Conservation (phyloP, 1,140 invertebrate genomes). For the Gonioctena quinquepunctata region DNA sequence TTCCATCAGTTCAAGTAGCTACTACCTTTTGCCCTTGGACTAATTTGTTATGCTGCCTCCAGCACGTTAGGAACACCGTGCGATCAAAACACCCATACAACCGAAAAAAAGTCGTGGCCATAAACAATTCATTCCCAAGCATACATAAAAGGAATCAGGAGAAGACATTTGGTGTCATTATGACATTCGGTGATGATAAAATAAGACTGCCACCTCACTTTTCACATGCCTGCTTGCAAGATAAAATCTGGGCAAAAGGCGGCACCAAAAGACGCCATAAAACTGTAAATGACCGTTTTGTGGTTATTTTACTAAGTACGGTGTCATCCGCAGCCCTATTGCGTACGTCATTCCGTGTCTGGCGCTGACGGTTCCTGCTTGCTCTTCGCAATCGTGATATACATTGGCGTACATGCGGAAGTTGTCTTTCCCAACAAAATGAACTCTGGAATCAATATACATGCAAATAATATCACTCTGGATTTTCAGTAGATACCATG, state of each 20-base stretch:
- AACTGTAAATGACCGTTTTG: conserved; percentile 49
- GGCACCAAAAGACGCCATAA: conserved; percentile 43
- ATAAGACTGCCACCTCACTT: conserved; percentile 36
- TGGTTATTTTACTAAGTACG: conserved; percentile 52
- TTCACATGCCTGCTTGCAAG: conserved; percentile 33
- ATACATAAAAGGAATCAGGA: conserved; percentile 24
- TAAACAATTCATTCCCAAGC: conserved; percentile 31
- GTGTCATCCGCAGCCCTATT: conserved; percentile 43
- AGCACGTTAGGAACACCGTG: neutral
- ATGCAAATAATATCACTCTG: too few relatives aligned
- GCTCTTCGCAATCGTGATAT: conserved; percentile 25
- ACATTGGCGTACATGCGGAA: conserved; percentile 20
- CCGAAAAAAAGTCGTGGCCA: neutral
- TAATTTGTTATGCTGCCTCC: neutral
- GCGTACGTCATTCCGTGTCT: conserved; percentile 41
- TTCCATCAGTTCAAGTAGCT: too few relatives aligned
- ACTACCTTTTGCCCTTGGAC: neutral
- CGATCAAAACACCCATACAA: conserved; percentile 1
- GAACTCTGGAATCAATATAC: too few relatives aligned
- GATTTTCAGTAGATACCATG: too few relatives aligned
- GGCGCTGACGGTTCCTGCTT: conserved; percentile 28
- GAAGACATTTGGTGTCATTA: conserved; percentile 30
- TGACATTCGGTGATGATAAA: conserved; percentile 38
- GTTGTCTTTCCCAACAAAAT: too few relatives aligned
- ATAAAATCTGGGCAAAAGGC: conserved; percentile 45